Evolutionary conservation across 2,797 vertebrate species (phyloP).

Genomic region (Enteromius mattozi): DNA sequence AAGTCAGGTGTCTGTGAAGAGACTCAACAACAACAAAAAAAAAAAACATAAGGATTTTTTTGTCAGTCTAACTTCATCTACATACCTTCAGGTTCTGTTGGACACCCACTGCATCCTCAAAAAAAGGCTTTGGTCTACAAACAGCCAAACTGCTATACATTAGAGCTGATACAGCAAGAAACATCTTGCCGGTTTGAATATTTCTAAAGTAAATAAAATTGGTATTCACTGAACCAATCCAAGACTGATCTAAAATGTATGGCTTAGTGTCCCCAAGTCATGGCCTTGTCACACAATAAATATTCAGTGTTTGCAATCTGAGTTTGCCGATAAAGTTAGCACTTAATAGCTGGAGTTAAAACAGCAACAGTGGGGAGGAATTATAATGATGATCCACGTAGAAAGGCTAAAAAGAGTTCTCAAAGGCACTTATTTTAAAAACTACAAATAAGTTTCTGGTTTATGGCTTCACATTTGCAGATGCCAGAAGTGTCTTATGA

Average conservation of each 20-base stretch:
- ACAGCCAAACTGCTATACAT: slow-evolving; percentile 1
- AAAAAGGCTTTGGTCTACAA: background rate
- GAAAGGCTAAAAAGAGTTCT: slow-evolving; percentile 15
- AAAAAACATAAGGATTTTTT: slow-evolving; percentile 44
- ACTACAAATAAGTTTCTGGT: background rate
- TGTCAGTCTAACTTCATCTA: slow-evolving; percentile 22
- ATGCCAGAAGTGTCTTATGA: background rate
- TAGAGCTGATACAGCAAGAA: slow-evolving; percentile 15
- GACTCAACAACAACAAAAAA: background rate
- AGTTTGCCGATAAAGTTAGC: slow-evolving; percentile 43
- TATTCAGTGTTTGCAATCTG: slow-evolving; percentile 42
- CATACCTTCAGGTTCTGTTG: background rate
- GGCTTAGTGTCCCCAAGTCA: slow-evolving; percentile 41
- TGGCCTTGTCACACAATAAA: slow-evolving; percentile 46
- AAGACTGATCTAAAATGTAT: slow-evolving; percentile 49
- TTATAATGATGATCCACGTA: slow-evolving; percentile 39
- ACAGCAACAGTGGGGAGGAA: slow-evolving; percentile 41
- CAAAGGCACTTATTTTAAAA: background rate
- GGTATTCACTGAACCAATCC: slow-evolving; percentile 45
- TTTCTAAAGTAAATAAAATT: slow-evolving; percentile 34
- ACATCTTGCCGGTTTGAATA: slow-evolving; percentile 19
- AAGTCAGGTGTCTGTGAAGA: slow-evolving; percentile 21
- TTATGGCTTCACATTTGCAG: background rate
- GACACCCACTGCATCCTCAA: background rate
- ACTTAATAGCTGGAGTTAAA: slow-evolving; percentile 31